Evolutionary conservation across 2,888 invertebrate species (phyloP), one percentile per base, ranked within the genome.

Genomic region (Germaria angustata): DNA sequence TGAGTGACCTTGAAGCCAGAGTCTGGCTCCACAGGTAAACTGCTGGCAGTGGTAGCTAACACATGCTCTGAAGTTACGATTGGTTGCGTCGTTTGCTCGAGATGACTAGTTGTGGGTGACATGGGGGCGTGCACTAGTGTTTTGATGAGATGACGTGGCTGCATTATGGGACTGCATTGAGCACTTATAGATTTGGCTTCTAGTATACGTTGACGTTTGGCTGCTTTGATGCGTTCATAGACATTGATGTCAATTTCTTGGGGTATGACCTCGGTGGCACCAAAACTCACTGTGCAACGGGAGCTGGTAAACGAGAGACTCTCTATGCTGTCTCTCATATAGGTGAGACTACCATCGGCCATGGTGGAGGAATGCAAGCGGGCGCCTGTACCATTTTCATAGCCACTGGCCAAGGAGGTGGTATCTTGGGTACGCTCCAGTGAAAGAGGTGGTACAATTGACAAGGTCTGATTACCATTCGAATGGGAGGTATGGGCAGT

Each of bases 181-280:
- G 91, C 91, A 81, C 91, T 91, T 73, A 91, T 91, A 65, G 91
- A 91, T 84, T 90, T 91, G 22, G 91, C 91, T 84, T 91, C 91
- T 66, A 91, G 85, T 22, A 91, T 87, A 39, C 90, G 90, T 79
- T 90, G 85, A 15, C 90, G 86, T 59, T 89, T 89, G 65, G 90
- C 90, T 15, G 87, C 80, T 20, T 86, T 86, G 44, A 88, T 84
- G 2, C 90, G 86, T 41, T 88, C 88, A 61, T 86, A 87, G 7
- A 86, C 61, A 20, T 86, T 71, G 2, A 86, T 86, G 11, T 88
- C 88, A 11, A 86, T 85, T 57, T 90, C 90, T 61, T 84, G 86
- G 8, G 88, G 87, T 53, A 88, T 88, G 13, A 90, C 84, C 57
- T 88, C 89, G 22, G 89, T 87, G 20, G 88, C 88, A 7, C 90